Conservation (phyloP, 1,140 invertebrate species). For the Papilio polyxenes region DNA sequence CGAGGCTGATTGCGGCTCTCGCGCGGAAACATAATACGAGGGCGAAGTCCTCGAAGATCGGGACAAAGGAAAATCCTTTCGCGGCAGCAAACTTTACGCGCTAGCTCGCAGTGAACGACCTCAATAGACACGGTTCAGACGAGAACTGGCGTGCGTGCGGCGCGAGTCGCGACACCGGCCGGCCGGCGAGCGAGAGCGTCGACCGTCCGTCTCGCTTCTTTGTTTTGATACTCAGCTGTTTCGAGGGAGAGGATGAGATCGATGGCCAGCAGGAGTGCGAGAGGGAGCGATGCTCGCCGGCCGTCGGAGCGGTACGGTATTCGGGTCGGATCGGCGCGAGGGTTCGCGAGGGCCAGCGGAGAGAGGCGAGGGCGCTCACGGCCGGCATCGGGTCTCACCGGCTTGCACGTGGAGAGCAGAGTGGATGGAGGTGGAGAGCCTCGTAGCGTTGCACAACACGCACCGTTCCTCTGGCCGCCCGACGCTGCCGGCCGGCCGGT, state of each 20-base stretch:
- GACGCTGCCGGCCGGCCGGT: constrained; percentile 57
- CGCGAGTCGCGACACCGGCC: constrained; percentile 72
- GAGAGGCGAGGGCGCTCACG: constrained; percentile 57
- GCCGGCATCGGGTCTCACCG: constrained; percentile 75
- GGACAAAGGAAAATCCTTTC: constrained; percentile 78
- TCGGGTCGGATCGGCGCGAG: constrained; percentile 67
- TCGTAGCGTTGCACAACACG: constrained; percentile 77
- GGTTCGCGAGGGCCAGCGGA: constrained; percentile 67
- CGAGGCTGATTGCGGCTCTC: constrained; percentile 73
- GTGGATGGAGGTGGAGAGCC: constrained; percentile 45
- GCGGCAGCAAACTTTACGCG: constrained; percentile 73
- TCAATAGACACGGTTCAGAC: constrained; percentile 69
- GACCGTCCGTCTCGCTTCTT: constrained; percentile 76
- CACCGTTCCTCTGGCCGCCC: constrained; percentile 56
- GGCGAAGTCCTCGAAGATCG: constrained; percentile 76
- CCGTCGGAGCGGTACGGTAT: constrained; percentile 46
- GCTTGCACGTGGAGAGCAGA: constrained; percentile 75
- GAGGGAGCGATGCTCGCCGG: constrained; percentile 53
- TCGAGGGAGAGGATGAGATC: constrained; percentile 54
- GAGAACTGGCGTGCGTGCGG: constrained; percentile 71
- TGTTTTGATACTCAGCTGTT: constrained; percentile 82
- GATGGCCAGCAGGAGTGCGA: constrained; percentile 48
- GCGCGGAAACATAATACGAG: constrained; percentile 79
- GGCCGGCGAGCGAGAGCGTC: constrained; percentile 77
- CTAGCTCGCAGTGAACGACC: constrained; percentile 70